Evolutionary conservation across 2,113 vertebrate genomes (phyloP), one percentile per base, ranked within the genome.

Genomic region (Myocastor coypus): DNA sequence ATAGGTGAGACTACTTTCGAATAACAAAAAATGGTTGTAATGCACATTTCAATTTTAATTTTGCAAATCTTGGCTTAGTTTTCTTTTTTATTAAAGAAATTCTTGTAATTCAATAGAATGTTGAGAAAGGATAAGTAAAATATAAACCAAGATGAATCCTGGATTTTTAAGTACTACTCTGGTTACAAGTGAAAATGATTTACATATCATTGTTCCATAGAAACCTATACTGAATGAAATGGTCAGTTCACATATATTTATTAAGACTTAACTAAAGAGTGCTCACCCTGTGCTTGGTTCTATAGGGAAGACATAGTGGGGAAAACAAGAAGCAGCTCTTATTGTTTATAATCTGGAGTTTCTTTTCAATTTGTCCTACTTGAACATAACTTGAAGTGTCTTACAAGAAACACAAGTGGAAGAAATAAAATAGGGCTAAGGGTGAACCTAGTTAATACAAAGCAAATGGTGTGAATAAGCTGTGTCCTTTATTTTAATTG

Each of bases 21-120:
- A 61, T 75, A 50, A 69, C 37, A 91, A 59, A 89, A n/a, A 55
- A 77, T 46, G 77, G 2, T 95, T 66, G 24, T 71, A 73, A 52
- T 91, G 55, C 37, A n/a, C 83, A 14, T n/a, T 87, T 87, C 57
- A n/a, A 28, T 92, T 92, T 96, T 77, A 83, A n/a, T 69, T 89
- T 94, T 94, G 13, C 66, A 69, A 89, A 59, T 52, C 40, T 75
- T 75, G 84, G 30, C n/a, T 88, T 81, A 30, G 34, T 32, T 75
- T 19, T 69, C n/a, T 71, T 77, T 94, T 89, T 64, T 59, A 73
- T 64, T 81, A 20, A 46, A 78, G 28, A n/a, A 88, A 30, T 88
- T 90, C 92, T 88, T 32, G 3, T 88, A 84, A 52, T 66, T 81
- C 26, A 91, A 59, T 52, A 82, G 13, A 87, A n/a, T 87, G 16